phyloP scores from a whole-genome alignment of 2,797 vertebrate genomes.

The Moxostoma hubbsi region DNA sequence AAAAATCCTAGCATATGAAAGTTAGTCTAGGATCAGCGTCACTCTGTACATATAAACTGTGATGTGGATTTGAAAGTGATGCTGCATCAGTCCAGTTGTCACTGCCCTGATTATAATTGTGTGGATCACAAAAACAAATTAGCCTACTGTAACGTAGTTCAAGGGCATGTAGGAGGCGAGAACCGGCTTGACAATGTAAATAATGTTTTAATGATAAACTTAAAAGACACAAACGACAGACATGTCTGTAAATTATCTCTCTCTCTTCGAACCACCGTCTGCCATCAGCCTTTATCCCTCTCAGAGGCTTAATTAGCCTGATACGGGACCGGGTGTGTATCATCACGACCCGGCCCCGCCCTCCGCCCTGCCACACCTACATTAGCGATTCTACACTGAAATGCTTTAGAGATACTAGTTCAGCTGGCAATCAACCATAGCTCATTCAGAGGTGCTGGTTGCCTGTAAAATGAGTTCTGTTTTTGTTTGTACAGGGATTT shows the following conservation, averaged over 20 bases:
- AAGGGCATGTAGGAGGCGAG: too few relatives aligned
- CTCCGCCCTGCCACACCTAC: too few relatives aligned
- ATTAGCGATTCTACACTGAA: not conserved
- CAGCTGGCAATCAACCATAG: not conserved
- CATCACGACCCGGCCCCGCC: too few relatives aligned
- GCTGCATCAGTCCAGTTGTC: not conserved
- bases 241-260: too few relatives aligned
- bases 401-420: not conserved
- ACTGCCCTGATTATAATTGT: not conserved
- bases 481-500: constrained; percentile 76
- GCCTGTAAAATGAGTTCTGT: not conserved
- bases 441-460: not conserved
- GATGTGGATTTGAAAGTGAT: constrained; percentile 16
- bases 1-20: constrained; percentile 1
- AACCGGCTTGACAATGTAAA: too few relatives aligned
- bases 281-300: too few relatives aligned
- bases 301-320: too few relatives aligned
- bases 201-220: too few relatives aligned
- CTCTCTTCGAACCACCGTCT: too few relatives aligned
- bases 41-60: not conserved
- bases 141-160: too few relatives aligned
- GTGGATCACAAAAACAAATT: not conserved
- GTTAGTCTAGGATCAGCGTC: constrained; percentile 22
- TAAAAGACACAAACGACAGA: too few relatives aligned
- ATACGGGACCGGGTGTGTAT: too few relatives aligned